phyloP scores from a whole-genome alignment of 2,888 invertebrate species.

The Nomada fucata region DNA sequence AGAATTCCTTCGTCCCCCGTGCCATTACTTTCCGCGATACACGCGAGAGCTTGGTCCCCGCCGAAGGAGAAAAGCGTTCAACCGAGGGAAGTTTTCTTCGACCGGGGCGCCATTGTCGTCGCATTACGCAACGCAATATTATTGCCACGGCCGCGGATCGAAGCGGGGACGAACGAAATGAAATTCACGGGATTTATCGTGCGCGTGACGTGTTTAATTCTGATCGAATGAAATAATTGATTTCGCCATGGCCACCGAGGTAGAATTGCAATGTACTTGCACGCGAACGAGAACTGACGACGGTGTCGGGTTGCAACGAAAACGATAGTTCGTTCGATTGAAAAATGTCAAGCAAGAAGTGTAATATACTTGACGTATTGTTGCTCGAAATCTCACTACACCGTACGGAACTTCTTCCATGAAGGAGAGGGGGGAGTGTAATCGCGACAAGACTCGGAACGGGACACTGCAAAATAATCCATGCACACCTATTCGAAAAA shows the following conservation, averaged over 20 bases:
- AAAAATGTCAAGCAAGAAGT: too few species aligned
- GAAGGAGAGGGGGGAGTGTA: too few species aligned
- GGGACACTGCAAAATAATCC: too few species aligned
- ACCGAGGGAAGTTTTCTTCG: background rate
- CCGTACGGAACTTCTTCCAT: too few species aligned
- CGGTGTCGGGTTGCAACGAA: too few species aligned
- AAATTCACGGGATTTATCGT: slow-evolving; percentile 13
- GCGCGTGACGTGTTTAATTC: background rate
- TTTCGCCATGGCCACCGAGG: background rate
- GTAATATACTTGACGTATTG: too few species aligned
- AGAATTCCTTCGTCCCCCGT: slow-evolving; percentile 12
- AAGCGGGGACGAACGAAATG: background rate
- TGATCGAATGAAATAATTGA: slow-evolving; percentile 32
- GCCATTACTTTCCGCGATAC: slow-evolving; percentile 18
- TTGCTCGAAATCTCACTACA: too few species aligned
- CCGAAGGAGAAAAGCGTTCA: background rate
- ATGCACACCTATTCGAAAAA: too few species aligned
- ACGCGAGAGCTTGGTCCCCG: background rate
- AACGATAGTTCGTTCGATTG: too few species aligned
- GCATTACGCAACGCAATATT: background rate
- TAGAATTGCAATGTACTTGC: background rate
- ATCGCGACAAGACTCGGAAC: too few species aligned
- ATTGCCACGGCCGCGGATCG: background rate
- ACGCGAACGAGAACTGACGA: too few species aligned
- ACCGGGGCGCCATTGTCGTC: background rate